phyloP scores from a whole-genome alignment of 2,113 vertebrate species.

The Tenebrosternarchus preto region DNA sequence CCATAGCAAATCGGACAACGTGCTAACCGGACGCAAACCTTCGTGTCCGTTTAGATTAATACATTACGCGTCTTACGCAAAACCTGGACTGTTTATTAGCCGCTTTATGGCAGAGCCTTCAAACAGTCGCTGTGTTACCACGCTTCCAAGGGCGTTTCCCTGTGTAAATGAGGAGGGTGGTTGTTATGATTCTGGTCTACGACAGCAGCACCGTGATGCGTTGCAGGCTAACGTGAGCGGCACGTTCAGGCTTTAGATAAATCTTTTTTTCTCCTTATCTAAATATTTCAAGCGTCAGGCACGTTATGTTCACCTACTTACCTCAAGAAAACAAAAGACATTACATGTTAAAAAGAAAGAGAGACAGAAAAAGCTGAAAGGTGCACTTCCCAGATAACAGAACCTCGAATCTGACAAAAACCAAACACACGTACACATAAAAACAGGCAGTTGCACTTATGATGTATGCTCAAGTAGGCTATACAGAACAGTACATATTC shows the following conservation, averaged over 20 bases:
- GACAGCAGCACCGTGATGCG: conserved; percentile 23
- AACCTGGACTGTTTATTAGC: neutral
- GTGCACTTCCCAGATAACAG: neutral
- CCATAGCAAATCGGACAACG: neutral
- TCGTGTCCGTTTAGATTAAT: too few relatives aligned
- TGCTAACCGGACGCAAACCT: neutral
- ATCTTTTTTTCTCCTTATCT: neutral
- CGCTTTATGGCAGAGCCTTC: neutral
- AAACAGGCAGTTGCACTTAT: neutral
- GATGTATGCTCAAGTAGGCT: neutral
- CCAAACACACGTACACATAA: too few relatives aligned
- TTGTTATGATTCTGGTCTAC: neutral
- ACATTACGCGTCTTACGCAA: too few relatives aligned
- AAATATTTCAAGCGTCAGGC: conserved; percentile 8
- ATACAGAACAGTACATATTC: neutral
- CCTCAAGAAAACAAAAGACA: neutral
- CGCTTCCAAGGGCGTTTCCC: neutral
- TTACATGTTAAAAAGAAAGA: neutral
- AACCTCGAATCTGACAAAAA: neutral
- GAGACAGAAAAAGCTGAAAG: neutral
- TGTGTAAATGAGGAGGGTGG: neutral
- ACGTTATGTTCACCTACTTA: neutral
- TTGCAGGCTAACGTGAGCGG: conserved; percentile 19
- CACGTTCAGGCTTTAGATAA: conserved; percentile 7
- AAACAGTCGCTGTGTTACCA: conserved; percentile 3